A percentile compares a stretch with the other conserved stretches of the same genome.
Evolutionary conservation across 2,888 invertebrate genomes (phyloP).

Genomic region (Nowickia ferox): DNA sequence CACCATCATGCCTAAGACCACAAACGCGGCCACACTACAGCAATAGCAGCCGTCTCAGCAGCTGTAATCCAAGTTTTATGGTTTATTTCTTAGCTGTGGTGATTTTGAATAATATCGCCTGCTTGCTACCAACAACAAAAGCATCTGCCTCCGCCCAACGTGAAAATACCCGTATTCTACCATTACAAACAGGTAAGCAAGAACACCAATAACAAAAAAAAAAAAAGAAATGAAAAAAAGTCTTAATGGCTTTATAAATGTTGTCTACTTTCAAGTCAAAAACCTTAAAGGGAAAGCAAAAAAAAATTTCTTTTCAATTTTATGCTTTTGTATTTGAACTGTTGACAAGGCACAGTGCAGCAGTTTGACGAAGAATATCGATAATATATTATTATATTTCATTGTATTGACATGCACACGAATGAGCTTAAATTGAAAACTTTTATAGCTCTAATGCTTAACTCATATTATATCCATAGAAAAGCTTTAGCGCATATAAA

Average conservation of each 20-base stretch:
- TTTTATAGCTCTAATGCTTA: no score
- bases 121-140: conserved; percentile 75
- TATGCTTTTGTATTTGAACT: no score
- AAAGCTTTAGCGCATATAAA: no score
- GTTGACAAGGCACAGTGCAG: no score
- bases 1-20: conserved; percentile 21
- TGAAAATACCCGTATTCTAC: conserved; percentile 78
- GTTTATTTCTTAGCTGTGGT: conserved; percentile 77
- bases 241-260: neutral
- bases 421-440: no score
- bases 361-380: no score
- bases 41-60: conserved; percentile 21
- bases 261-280: neutral
- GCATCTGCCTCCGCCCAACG: conserved; percentile 75
- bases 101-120: conserved; percentile 79
- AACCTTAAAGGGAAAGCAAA: neutral
- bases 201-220: neutral
- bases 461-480: no score
- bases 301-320: neutral
- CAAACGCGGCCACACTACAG: conserved; percentile 33
- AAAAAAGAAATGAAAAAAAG: neutral
- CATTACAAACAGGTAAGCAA: conserved; percentile 79
- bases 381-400: no score
- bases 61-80: conserved; percentile 76
- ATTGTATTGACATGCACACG: no score